A percentile compares a stretch with the other conserved stretches of the same genome.
Conservation (phyloP, 2,113 vertebrate species). For the Mus pahari region DNA sequence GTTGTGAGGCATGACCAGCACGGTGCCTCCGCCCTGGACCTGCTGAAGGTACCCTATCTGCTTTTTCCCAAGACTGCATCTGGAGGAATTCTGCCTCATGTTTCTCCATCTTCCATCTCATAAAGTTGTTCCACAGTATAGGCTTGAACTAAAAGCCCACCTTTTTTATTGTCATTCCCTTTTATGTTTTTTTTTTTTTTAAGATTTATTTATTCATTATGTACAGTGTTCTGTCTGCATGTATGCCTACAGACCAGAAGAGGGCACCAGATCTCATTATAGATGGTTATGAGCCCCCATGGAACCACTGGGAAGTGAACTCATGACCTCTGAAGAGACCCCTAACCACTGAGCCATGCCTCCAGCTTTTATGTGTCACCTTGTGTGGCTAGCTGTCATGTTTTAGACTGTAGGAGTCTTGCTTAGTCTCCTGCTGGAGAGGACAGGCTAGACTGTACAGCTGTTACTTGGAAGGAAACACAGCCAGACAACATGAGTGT, state of each 20-base stretch:
- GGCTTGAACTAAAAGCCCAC: accelerated
- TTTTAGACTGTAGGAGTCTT: background rate
- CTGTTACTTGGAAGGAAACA: background rate
- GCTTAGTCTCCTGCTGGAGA: background rate
- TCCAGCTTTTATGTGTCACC: too few species aligned
- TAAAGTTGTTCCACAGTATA: background rate
- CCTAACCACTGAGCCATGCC: too few species aligned
- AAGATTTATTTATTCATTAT: too few species aligned
- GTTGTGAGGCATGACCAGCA: background rate
- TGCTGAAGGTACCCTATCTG: background rate
- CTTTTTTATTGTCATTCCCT: too few species aligned
- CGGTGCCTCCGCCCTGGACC: background rate
- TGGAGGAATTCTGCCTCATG: background rate
- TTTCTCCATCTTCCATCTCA: background rate
- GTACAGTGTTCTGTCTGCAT: too few species aligned
- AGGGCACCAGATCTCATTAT: too few species aligned
- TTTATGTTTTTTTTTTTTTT: too few species aligned
- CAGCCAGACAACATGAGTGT: accelerated
- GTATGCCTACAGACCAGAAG: too few species aligned
- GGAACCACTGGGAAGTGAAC: too few species aligned
- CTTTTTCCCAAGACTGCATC: background rate
- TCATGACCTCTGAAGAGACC: too few species aligned
- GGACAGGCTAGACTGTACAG: background rate
- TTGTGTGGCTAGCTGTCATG: background rate
- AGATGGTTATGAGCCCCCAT: too few species aligned